These are phyloP conservation scores for Gerris buenoi DNA, from an alignment of 1,140 invertebrate species.

Conservation along the genomic window DNA sequence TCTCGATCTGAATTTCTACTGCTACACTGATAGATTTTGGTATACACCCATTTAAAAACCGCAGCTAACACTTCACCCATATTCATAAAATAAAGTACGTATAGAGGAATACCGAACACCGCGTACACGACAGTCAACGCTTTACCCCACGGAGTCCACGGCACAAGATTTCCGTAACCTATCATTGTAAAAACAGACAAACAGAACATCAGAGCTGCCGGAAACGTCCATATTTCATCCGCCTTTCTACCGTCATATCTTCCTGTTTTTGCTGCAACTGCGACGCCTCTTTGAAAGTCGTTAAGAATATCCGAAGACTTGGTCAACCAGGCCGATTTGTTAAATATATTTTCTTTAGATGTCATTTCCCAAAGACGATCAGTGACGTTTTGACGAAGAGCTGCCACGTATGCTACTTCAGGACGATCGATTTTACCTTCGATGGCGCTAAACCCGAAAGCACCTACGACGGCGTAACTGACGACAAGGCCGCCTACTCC, in stretches of 20 bases:
- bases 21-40: slow-evolving; percentile 57
- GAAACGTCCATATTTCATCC: slow-evolving; percentile 63
- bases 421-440: slow-evolving; percentile 53
- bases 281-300: slow-evolving; percentile 55
- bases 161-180: slow-evolving; percentile 88
- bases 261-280: slow-evolving; percentile 49
- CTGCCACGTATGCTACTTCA: slow-evolving; percentile 35
- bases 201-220: slow-evolving; percentile 72
- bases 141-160: slow-evolving; percentile 79
- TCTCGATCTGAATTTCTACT: slow-evolving; percentile 22
- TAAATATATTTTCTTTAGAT: slow-evolving; percentile 53
- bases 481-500: slow-evolving; percentile 89
- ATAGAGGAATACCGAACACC: slow-evolving; percentile 84
- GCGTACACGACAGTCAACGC: slow-evolving; percentile 85
- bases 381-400: slow-evolving; percentile 38
- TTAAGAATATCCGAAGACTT: slow-evolving; percentile 48
- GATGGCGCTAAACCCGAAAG: slow-evolving; percentile 75
- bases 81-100: slow-evolving; percentile 75
- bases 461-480: slow-evolving; percentile 85
- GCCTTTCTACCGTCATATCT: slow-evolving; percentile 53
- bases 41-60: slow-evolving; percentile 62
- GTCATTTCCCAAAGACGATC: slow-evolving; percentile 58
- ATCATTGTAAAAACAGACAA: slow-evolving; percentile 82
- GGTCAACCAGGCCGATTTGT: slow-evolving; percentile 50
- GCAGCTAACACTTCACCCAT: slow-evolving; percentile 71